Conservation (phyloP, 2,888 invertebrate species). For the Lasioglossum malachurum region DNA sequence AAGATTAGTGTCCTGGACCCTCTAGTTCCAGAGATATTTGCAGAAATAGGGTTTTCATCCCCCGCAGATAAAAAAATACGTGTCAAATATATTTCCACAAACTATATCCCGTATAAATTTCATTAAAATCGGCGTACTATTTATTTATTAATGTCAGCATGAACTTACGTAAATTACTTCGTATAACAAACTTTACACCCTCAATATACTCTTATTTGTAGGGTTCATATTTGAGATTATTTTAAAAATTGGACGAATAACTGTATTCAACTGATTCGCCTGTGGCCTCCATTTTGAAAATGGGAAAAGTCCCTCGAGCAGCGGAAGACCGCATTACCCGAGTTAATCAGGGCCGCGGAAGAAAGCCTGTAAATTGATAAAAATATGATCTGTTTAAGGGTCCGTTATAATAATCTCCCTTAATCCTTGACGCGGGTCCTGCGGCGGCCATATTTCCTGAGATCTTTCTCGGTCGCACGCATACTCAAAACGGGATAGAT, state of each 20-base stretch:
- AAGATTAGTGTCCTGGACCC: too few relatives aligned
- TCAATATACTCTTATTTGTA: neutral
- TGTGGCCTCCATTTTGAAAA: neutral
- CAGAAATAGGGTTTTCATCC: too few relatives aligned
- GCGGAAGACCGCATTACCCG: neutral
- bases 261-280: neutral
- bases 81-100: too few relatives aligned
- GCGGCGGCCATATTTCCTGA: conserved; percentile 21
- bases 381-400: neutral
- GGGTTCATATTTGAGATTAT: neutral
- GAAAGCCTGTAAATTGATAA: neutral
- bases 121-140: neutral
- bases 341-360: neutral
- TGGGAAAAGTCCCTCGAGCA: neutral
- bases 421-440: conserved; percentile 10
- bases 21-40: too few relatives aligned
- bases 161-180: too few relatives aligned
- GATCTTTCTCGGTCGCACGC: conserved; percentile 37
- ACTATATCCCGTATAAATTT: too few relatives aligned
- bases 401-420: neutral
- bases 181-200: too few relatives aligned
- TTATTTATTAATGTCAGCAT: neutral
- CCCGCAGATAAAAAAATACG: too few relatives aligned
- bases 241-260: neutral
- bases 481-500: conserved; percentile 48